Conservation (phyloP, 2,797 vertebrate species). For the Sparus aurata region DNA sequence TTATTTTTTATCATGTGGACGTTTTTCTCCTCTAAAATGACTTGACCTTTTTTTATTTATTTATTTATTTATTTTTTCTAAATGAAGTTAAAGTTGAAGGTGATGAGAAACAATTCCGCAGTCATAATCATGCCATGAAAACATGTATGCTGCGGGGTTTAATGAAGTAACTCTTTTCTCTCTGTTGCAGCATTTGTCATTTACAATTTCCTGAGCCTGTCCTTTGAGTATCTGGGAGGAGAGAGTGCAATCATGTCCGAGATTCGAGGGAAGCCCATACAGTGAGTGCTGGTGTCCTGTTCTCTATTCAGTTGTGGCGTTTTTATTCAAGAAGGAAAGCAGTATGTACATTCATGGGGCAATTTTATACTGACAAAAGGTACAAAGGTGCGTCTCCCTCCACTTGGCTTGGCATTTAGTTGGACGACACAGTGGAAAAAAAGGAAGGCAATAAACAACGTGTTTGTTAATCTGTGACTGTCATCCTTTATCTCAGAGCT, state of each 20-base stretch:
- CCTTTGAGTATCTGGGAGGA: conserved; percentile 97
- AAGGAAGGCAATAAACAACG: conserved; percentile 33
- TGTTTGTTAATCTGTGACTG: conserved; percentile 26
- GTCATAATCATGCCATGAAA: conserved; percentile 11
- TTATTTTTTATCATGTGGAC: conserved; percentile 66
- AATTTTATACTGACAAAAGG: conserved; percentile 30
- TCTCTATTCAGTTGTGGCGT: background rate
- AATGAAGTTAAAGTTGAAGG: conserved; percentile 54
- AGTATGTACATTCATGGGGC: background rate
- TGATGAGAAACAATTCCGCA: conserved; percentile 29
- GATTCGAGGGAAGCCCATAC: conserved; percentile 94
- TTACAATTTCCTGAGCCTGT: conserved; percentile 98
- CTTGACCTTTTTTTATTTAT: conserved; percentile 59
- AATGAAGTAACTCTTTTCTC: conserved; percentile 35
- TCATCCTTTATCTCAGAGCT: conserved; percentile 48
- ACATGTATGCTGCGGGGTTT: background rate
- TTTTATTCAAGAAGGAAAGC: background rate
- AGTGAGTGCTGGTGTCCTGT: conserved; percentile 83
- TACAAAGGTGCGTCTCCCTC: conserved; percentile 1
- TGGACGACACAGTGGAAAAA: background rate
- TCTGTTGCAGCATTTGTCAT: conserved; percentile 93
- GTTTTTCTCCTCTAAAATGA: conserved; percentile 44
- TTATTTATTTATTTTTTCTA: conserved; percentile 23
- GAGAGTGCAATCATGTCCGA: conserved; percentile 98
- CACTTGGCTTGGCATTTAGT: conserved; percentile 23